phyloP scores from a whole-genome alignment of 2,113 vertebrate genomes.

The Leptobrachium leishanense region DNA sequence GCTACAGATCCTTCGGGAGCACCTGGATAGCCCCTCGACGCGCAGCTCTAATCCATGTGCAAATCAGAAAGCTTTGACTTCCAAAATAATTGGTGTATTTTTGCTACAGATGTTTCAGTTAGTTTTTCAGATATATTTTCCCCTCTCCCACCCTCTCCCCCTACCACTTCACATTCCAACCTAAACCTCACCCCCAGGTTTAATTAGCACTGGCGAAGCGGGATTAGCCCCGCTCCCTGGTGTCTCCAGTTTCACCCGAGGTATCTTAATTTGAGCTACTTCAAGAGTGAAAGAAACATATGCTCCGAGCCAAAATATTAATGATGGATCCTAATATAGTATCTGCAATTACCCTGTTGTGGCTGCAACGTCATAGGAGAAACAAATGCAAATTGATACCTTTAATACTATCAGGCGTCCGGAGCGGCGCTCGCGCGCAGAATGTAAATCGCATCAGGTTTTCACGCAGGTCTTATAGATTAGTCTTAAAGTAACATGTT shows the following conservation, averaged over 20 bases:
- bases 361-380: neutral
- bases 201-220: neutral
- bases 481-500: too few species aligned
- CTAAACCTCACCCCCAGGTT: neutral
- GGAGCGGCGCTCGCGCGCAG: neutral
- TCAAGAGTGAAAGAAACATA: constrained; percentile 1
- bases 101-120: constrained; percentile 10
- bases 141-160: too few species aligned
- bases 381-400: constrained; percentile 3
- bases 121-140: constrained; percentile 1
- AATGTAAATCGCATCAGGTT: neutral
- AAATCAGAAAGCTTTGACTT: neutral
- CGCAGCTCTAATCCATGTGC: too few species aligned
- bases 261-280: constrained; percentile 7
- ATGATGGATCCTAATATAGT: neutral
- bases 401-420: neutral
- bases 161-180: neutral
- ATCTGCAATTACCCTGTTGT: neutral
- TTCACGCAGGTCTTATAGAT: too few species aligned
- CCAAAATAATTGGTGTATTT: neutral
- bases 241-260: neutral
- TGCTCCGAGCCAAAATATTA: neutral
- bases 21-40: too few species aligned
- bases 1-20: too few species aligned
- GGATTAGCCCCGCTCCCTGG: neutral